Conservation (phyloP, 2,113 vertebrate species). For the Hydropotes inermis region DNA sequence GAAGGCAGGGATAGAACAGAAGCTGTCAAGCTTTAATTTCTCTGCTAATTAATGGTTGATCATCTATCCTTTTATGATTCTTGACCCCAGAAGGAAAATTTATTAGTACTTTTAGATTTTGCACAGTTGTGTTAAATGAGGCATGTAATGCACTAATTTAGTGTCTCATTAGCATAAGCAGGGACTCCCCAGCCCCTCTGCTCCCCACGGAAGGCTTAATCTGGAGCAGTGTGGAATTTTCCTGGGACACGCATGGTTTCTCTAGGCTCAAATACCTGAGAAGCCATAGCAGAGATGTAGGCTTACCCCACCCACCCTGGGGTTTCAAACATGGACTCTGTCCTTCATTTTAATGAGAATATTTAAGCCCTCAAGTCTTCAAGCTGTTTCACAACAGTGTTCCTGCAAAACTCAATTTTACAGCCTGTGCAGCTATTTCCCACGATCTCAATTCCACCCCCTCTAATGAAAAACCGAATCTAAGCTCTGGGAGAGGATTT, state of each 20-base stretch:
- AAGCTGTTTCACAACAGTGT: background rate
- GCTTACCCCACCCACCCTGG: background rate
- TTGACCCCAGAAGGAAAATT: slow-evolving; percentile 84
- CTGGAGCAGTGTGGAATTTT: slow-evolving; percentile 68
- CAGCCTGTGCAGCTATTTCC: background rate
- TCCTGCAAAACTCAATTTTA: background rate
- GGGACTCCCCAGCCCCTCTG: slow-evolving; percentile 66
- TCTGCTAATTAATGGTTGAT: slow-evolving; percentile 80
- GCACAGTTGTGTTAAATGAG: slow-evolving; percentile 83
- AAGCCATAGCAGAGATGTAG: slow-evolving; percentile 40
- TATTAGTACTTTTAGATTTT: slow-evolving; percentile 85
- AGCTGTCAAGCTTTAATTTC: slow-evolving; percentile 80
- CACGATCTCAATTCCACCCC: background rate
- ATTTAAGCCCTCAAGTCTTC: slow-evolving; percentile 38
- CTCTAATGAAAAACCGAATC: background rate
- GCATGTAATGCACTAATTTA: slow-evolving; percentile 85
- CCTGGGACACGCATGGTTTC: slow-evolving; percentile 37
- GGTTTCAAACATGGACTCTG: slow-evolving; percentile 21
- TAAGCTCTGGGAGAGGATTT: background rate
- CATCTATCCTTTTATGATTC: slow-evolving; percentile 84
- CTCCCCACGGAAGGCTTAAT: slow-evolving; percentile 70
- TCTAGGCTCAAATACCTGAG: slow-evolving; percentile 38
- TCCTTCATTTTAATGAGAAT: slow-evolving; percentile 55
- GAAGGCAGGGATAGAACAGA: slow-evolving; percentile 77
- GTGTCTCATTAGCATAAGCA: slow-evolving; percentile 82